phyloP scores from a whole-genome alignment of 2,113 vertebrate genomes.

The Oryzias woworae region DNA sequence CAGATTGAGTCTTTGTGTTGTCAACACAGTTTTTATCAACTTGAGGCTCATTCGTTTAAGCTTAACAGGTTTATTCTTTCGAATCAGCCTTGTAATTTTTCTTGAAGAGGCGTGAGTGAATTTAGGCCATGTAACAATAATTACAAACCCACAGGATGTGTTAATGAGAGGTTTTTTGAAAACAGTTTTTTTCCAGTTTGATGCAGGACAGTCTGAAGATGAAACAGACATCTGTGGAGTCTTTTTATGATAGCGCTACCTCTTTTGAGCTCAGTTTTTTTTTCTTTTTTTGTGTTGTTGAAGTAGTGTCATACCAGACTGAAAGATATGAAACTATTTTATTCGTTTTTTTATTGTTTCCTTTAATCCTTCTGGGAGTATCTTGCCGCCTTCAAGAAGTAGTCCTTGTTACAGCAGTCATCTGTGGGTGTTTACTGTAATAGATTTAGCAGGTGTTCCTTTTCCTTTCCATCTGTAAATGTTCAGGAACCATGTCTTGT shows the following conservation, averaged over 20 bases:
- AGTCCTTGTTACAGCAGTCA: not conserved
- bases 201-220: not conserved
- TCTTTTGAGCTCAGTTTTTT: not conserved
- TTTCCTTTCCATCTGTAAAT: constrained; percentile 1
- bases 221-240: not conserved
- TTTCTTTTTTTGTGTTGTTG: not conserved
- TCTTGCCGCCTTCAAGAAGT: not conserved
- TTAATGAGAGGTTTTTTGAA: not conserved
- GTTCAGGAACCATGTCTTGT: not conserved
- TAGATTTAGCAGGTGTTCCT: constrained; percentile 17
- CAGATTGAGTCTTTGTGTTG: constrained; percentile 28
- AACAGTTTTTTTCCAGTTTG: not conserved
- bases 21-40: constrained; percentile 34
- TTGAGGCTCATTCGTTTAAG: constrained; percentile 11
- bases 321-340: not conserved
- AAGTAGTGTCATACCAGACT: not conserved
- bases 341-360: not conserved
- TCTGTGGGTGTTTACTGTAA: constrained; percentile 1
- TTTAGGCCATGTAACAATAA: not conserved
- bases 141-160: not conserved
- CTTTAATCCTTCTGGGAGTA: not conserved
- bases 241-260: not conserved
- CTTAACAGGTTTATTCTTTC: constrained; percentile 8
- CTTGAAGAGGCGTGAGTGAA: not conserved
- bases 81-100: not conserved